phyloP scores from a whole-genome alignment of 2,113 vertebrate genomes.

The Amphiprion ocellaris region DNA sequence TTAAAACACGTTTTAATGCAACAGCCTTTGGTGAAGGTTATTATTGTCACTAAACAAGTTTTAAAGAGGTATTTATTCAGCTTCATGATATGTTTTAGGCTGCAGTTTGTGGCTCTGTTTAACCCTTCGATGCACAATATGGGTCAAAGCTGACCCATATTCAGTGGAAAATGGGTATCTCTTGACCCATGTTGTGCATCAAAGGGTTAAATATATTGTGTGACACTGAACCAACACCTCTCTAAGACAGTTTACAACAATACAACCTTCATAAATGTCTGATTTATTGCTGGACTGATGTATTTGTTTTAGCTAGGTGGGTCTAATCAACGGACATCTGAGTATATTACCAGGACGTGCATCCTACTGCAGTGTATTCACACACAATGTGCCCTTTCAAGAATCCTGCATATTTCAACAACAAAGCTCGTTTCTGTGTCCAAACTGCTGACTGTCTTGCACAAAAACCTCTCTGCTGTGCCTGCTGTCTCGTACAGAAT shows the following conservation, averaged over 20 bases:
- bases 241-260: not conserved
- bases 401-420: conserved; percentile 57
- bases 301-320: conserved; percentile 1
- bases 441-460: conserved; percentile 42
- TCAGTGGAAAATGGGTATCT: too few relatives aligned
- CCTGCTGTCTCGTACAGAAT: not conserved
- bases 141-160: too few relatives aligned
- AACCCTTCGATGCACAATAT: too few relatives aligned
- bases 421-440: conserved; percentile 70
- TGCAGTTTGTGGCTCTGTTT: not conserved
- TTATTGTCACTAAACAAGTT: not conserved
- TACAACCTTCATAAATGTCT: not conserved
- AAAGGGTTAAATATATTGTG: not conserved
- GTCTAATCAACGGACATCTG: not conserved
- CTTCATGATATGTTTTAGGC: not conserved
- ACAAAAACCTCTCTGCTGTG: conserved; percentile 6
- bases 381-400: conserved; percentile 61
- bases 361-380: conserved; percentile 27
- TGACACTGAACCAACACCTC: not conserved
- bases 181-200: too few relatives aligned
- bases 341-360: not conserved
- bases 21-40: not conserved
- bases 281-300: not conserved
- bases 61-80: not conserved
- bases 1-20: not conserved